Conservation (phyloP, 2,797 vertebrate species). For the Sebastes matsubarae region DNA sequence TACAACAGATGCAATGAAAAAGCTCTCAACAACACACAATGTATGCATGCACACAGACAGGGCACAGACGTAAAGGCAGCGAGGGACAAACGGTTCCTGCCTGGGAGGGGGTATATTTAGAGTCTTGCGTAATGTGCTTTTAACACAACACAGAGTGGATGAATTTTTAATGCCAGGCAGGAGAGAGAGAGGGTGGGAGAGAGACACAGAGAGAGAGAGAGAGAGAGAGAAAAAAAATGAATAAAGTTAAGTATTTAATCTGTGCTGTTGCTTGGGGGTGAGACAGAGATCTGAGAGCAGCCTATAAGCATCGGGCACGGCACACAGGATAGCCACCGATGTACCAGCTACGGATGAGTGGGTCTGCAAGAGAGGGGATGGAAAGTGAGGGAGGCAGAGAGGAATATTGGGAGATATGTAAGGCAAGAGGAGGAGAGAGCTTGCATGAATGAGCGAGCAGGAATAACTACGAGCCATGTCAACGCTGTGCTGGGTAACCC, state of each 20-base stretch:
- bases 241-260: conserved; percentile 83
- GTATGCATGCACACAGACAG: conserved; percentile 32
- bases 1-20: conserved; percentile 42
- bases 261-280: conserved; percentile 71
- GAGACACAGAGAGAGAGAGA: conserved; percentile 21
- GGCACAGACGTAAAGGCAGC: conserved; percentile 57
- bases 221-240: conserved; percentile 45
- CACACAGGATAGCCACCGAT: conserved; percentile 48
- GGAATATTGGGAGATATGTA: conserved; percentile 48
- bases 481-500: conserved; percentile 53
- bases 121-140: conserved; percentile 84
- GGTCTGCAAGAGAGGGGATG: conserved; percentile 35
- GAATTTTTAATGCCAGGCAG: conserved; percentile 79
- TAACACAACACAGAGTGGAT: conserved; percentile 82
- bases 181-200: conserved; percentile 34
- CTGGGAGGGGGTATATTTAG: conserved; percentile 79
- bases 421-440: conserved; percentile 49
- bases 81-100: conserved; percentile 64
- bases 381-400: conserved; percentile 14
- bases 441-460: conserved; percentile 76
- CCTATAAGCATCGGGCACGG: conserved; percentile 50
- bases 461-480: conserved; percentile 74
- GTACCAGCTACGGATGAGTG: conserved; percentile 62
- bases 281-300: conserved; percentile 66
- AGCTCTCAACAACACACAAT: conserved; percentile 26